phyloP scores from a whole-genome alignment of 1,140 invertebrate genomes.

The Achatina immaculata region DNA sequence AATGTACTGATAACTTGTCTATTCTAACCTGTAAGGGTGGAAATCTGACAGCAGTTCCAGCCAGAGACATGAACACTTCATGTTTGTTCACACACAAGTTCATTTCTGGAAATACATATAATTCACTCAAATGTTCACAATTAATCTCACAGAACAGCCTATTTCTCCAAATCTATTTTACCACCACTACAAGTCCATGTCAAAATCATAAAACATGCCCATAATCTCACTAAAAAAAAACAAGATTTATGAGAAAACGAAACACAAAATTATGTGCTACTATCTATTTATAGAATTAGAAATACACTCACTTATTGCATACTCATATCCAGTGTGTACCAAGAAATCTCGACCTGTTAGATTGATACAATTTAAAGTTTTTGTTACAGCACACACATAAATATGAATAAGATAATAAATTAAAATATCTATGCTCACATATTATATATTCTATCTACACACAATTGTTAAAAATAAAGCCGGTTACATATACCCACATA shows the following conservation, averaged over 20 bases:
- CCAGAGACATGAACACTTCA: slow-evolving; percentile 47
- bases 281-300: not conserved
- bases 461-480: not conserved
- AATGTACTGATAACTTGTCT: too few relatives aligned
- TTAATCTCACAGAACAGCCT: too few relatives aligned
- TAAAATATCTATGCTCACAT: not conserved
- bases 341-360: slow-evolving; percentile 55
- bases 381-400: too few relatives aligned
- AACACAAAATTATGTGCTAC: too few relatives aligned
- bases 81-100: slow-evolving; percentile 45
- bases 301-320: slow-evolving; percentile 56
- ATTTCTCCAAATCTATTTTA: too few relatives aligned
- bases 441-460: not conserved
- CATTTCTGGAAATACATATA: slow-evolving; percentile 46
- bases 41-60: slow-evolving; percentile 47
- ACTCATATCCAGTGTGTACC: slow-evolving; percentile 43
- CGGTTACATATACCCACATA: too few relatives aligned
- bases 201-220: too few relatives aligned
- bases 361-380: not conserved
- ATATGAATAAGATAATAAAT: too few relatives aligned
- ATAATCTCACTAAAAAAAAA: too few relatives aligned
- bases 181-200: too few relatives aligned
- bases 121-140: not conserved
- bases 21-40: slow-evolving; percentile 48
- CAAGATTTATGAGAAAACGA: too few relatives aligned